Conservation (phyloP, 2,113 vertebrate species). For the Daubentonia madagascariensis region DNA sequence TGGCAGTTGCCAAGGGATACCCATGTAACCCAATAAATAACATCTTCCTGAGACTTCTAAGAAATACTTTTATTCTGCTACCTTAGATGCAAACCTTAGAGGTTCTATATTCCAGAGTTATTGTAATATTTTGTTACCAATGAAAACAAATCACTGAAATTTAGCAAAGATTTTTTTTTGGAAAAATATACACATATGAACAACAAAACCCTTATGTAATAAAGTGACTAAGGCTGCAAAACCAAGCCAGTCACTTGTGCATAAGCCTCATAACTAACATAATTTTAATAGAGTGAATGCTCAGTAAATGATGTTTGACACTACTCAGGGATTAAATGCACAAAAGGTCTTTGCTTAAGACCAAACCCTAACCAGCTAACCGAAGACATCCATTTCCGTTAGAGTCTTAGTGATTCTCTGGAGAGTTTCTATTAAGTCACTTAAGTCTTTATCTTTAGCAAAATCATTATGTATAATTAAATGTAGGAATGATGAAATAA, state of each 20-base stretch:
- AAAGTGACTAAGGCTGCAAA: constrained; percentile 20
- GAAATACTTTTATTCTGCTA: background rate
- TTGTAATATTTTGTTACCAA: background rate
- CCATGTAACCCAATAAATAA: background rate
- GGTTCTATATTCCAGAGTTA: background rate
- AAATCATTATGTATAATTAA: constrained; percentile 25
- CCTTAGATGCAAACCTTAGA: background rate
- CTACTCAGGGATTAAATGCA: background rate
- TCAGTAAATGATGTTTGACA: constrained; percentile 7
- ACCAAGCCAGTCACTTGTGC: background rate
- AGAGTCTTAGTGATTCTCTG: background rate
- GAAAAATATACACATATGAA: background rate
- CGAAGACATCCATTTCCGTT: background rate
- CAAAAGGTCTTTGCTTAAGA: background rate
- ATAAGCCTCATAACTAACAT: background rate
- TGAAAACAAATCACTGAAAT: background rate
- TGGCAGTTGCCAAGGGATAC: background rate
- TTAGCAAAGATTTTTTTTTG: background rate
- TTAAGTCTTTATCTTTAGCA: background rate
- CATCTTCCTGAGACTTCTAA: background rate
- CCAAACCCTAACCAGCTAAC: background rate
- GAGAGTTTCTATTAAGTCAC: background rate
- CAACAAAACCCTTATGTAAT: background rate
- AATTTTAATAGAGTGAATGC: background rate
- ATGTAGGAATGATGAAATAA: background rate